Evolutionary conservation across 2,113 vertebrate species (phyloP).

Genomic region (Cynoglossus semilaevis): DNA sequence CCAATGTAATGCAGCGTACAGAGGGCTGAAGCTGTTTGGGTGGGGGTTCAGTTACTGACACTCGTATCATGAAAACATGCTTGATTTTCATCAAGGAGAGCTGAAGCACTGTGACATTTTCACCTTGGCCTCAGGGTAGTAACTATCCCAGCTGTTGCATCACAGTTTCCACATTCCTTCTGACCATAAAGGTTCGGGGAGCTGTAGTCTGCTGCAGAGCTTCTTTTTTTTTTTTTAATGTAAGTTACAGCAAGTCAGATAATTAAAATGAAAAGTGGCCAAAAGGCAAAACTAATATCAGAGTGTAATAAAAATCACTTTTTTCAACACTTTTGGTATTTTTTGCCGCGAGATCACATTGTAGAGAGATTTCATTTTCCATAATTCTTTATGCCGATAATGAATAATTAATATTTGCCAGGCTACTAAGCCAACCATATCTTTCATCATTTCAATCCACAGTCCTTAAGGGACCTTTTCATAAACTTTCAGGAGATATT

Average conservation of each 20-base stretch:
- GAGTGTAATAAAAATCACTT: conserved; percentile 6
- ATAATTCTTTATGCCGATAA: conserved; percentile 45
- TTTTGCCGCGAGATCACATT: conserved; percentile 28
- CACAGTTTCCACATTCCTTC: conserved; percentile 41
- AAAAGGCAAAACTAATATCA: conserved; percentile 9
- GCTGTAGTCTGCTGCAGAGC: background rate
- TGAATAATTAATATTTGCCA: conserved; percentile 56
- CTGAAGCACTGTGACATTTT: conserved; percentile 44
- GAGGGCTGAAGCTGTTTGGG: conserved; percentile 34
- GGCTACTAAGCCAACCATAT: conserved; percentile 39
- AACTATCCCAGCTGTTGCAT: conserved; percentile 10
- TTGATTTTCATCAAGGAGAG: conserved; percentile 31
- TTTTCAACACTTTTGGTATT: conserved; percentile 2
- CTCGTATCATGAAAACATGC: conserved; percentile 32
- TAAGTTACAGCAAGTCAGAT: background rate
- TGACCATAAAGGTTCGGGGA: conserved; percentile 11
- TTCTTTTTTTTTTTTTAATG: background rate
- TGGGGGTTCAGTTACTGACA: background rate
- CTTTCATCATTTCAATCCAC: conserved; percentile 42
- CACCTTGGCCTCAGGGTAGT: conserved; percentile 59
- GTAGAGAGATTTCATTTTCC: conserved; percentile 49
- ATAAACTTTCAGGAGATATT: conserved; percentile 43
- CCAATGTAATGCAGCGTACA: conserved; percentile 16
- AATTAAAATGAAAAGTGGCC: conserved; percentile 10
- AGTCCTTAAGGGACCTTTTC: conserved; percentile 36